phyloP scores from a whole-genome alignment of 2,113 vertebrate species.

The Scomber scombrus region DNA sequence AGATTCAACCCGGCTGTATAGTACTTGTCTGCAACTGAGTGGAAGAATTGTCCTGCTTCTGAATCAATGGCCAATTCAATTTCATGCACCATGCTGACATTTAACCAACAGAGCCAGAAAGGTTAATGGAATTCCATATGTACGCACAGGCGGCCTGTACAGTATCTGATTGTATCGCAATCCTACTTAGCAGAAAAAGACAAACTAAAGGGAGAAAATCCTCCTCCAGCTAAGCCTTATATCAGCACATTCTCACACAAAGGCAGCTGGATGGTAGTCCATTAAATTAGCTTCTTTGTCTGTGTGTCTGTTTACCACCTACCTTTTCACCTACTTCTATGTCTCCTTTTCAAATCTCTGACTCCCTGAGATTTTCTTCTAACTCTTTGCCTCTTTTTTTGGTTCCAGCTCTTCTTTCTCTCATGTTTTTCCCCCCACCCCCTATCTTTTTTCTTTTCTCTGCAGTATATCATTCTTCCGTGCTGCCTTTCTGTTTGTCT shows the following conservation, averaged over 20 bases:
- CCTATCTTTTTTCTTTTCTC: slow-evolving; percentile 22
- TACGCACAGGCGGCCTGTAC: slow-evolving; percentile 64
- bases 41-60: slow-evolving; percentile 67
- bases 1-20: slow-evolving; percentile 44
- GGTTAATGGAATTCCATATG: slow-evolving; percentile 83
- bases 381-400: slow-evolving; percentile 10
- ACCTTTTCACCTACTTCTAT: slow-evolving; percentile 38
- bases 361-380: slow-evolving; percentile 19
- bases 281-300: slow-evolving; percentile 61
- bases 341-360: slow-evolving; percentile 34
- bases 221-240: slow-evolving; percentile 65
- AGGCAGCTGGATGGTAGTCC: slow-evolving; percentile 40
- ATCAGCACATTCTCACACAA: slow-evolving; percentile 67
- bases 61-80: slow-evolving; percentile 84
- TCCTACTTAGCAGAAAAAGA: slow-evolving; percentile 72
- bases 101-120: slow-evolving; percentile 79
- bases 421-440: slow-evolving; percentile 25
- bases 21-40: slow-evolving; percentile 59
- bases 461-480: slow-evolving; percentile 18
- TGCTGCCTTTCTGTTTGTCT: slow-evolving; percentile 38
- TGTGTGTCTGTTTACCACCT: slow-evolving; percentile 27
- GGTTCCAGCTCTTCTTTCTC: slow-evolving; percentile 11
- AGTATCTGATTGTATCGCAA: slow-evolving; percentile 75
- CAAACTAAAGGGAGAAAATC: slow-evolving; percentile 74
- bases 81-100: slow-evolving; percentile 82